Evolutionary conservation across 1,140 invertebrate genomes (phyloP), one percentile per base, ranked within the genome.

Genomic region (Calephelis nemesis): DNA sequence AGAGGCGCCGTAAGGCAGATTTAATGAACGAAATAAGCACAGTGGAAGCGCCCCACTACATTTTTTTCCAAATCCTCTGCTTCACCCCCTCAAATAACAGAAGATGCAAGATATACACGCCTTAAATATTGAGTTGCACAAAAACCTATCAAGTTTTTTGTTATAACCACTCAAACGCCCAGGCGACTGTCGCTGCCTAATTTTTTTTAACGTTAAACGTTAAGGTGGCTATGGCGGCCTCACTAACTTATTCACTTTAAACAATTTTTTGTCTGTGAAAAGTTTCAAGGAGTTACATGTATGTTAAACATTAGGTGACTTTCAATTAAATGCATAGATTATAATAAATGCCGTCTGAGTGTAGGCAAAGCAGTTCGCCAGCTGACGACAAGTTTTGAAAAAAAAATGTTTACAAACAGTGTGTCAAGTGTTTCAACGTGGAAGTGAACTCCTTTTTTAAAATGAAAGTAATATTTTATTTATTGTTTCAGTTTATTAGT

Each of bases 391-490:
- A 5, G 4, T 39, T 19, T 50, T 52, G 11, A 48, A 49, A 39
- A 52, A 50, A 50, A 49, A 52, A n/a, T 65, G 15, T 52, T 50
- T 65, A 65, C 19, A 64, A 48, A 64, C 63, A 64, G 15, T 64
- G 45, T 30, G n/a, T 11, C n/a, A 49, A 39, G 48, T 30, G 13
- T 63, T 63, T 63, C 13, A n/a, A 47, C 47, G 62, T 63, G 10
- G 15, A 45, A 10, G 62, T 9, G 62, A 47, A 47, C 13, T n/a
- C 42, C 42, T 13, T 19, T 47, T 47, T 47, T 63, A 63, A 47
- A 63, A 47, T 63, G 62, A 47, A 63, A 47, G 45, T 19, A 63
- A 63, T 47, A 19, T 47, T 11, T 11, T 63, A 63, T 63, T 63
- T 63, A 47, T 47, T 63, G 47, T 47, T 47, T 10, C 12, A 63